Evolutionary conservation across 2,113 vertebrate genomes (phyloP), one percentile per base, ranked within the genome.

Genomic region (Festucalex cinctus): DNA sequence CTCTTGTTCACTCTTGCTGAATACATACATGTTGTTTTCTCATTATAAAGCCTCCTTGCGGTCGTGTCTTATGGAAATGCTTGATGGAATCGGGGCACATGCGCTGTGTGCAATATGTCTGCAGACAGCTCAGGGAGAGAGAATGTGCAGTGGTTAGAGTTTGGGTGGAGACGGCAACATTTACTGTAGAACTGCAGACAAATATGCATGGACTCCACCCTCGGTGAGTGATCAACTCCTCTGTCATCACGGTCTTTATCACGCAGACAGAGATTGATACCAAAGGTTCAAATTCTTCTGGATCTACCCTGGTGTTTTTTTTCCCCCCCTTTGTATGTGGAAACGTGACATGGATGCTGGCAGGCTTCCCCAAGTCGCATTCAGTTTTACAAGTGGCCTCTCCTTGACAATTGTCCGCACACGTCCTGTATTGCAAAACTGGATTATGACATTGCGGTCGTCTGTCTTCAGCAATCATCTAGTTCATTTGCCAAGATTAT

Each of bases 161-260:
- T 88, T 89, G 90, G 88, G 88, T 88, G 90, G 88, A 88, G 90
- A 86, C 85, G 66, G 78, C 83, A 80, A 80, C 86, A 73, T 89
- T 90, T 89, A 90, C 87, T 88, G 89, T 87, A 89, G 78, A 84
- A 86, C 82, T 84, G 83, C 85, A 90, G 88, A 90, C 85, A 89
- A 90, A 87, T 89, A 88, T 89, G 84, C 75, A 74, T 51, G 77
- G 81, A 83, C 88, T 85, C 85, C 87, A 85, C 89, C 87, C 87
- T 84, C 62, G 83, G 76, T 83, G 22, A 59, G 83, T 71, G 86
- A 88, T 88, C 85, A 89, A 86, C 78, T 86, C 76, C 78, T 89
- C 89, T 85, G 85, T 89, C 89, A 88, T 85, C 86, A 83, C 69
- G 63, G 79, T 86, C 88, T 91, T 87, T 90, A 89, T 89, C 89